These are phyloP conservation scores for Paedocypris micromegethes DNA, from an alignment of 2,797 vertebrate species.

Conservation along the genomic window DNA sequence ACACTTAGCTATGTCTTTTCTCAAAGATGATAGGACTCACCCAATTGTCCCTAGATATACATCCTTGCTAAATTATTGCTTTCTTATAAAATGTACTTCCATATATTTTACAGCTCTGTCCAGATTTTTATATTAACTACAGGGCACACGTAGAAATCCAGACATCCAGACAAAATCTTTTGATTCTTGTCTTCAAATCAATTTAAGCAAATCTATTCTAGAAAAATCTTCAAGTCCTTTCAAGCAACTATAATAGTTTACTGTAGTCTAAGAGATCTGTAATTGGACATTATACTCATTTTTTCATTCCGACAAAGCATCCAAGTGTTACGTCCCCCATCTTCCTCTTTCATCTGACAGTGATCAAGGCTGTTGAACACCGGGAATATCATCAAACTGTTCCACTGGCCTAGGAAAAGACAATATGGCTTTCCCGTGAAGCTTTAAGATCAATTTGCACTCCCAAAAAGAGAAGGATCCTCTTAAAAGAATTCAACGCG, in stretches of 20 bases:
- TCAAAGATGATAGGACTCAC: too few species aligned
- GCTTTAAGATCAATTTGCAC: conserved; percentile 30
- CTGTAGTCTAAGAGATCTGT: conserved; percentile 14
- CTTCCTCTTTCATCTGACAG: conserved; percentile 41
- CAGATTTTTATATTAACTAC: too few species aligned
- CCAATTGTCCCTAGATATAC: too few species aligned
- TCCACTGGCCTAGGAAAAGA: conserved; percentile 17
- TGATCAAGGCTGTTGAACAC: conserved; percentile 33
- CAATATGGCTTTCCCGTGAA: conserved; percentile 30
- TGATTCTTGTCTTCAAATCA: too few species aligned
- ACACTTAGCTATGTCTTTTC: too few species aligned
- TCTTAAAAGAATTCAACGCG: conserved; percentile 12
- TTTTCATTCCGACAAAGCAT: conserved; percentile 33
- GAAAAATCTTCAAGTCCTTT: too few species aligned
- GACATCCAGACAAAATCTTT: too few species aligned
- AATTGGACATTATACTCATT: conserved; percentile 23
- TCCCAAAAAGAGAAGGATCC: conserved; percentile 11
- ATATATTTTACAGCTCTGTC: too few species aligned
- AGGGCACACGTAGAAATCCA: too few species aligned
- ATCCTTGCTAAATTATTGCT: too few species aligned
- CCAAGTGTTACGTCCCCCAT: conserved; percentile 40
- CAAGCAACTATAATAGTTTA: background rate
- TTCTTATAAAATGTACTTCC: too few species aligned
- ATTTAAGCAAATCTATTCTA: too few species aligned
- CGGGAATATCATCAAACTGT: conserved; percentile 27